Evolutionary conservation across 2,113 vertebrate genomes (phyloP), one percentile per base, ranked within the genome.

Genomic region (Centrocercus urophasianus): DNA sequence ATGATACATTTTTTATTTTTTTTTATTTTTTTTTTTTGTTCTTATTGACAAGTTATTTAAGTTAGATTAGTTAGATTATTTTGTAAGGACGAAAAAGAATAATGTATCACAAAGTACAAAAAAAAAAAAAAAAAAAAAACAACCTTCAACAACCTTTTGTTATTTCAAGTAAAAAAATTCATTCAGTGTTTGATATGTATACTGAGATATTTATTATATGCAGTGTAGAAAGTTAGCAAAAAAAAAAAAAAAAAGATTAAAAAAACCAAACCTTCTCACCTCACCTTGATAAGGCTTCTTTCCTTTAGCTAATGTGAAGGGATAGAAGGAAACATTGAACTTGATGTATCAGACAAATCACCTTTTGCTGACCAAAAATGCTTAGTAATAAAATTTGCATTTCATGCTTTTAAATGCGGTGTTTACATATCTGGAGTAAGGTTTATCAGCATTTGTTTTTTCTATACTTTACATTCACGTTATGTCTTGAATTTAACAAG

Each of bases 361-460:
- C 65, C 95, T 97, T 94, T 69, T 84, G 48, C 52, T 74, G 67
- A 45, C 69, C 83, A 56, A 78, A 92, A 70, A 42, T 38, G 63
- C 82, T 86, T 21, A 42, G 22, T 88, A 52, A 61, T 27, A 90
- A 61, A 96, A 95, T 88, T 88, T 94, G 30, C 67, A 96, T 90
- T 78, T 88, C 84, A n/a, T 92, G 47, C 8, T 84, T 96, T 93
- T 86, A 34, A 91, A 83, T 12, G 6, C 54, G 75, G 27, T 66
- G 76, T 60, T 96, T 93, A 88, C 65, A 21, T 54, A 86, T 93
- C 34, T 64, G 52, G 77, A 76, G 59, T 32, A 74, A 72, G 45
- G 67, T 93, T 76, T 91, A 80, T 91, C 57, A 95, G 45, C 43
- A 42, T 95, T 92, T 94, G 30, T 83, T 96, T 87, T 94, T 87